Evolutionary conservation across 1,140 invertebrate genomes (phyloP).

Genomic region (Drusus annulatus): DNA sequence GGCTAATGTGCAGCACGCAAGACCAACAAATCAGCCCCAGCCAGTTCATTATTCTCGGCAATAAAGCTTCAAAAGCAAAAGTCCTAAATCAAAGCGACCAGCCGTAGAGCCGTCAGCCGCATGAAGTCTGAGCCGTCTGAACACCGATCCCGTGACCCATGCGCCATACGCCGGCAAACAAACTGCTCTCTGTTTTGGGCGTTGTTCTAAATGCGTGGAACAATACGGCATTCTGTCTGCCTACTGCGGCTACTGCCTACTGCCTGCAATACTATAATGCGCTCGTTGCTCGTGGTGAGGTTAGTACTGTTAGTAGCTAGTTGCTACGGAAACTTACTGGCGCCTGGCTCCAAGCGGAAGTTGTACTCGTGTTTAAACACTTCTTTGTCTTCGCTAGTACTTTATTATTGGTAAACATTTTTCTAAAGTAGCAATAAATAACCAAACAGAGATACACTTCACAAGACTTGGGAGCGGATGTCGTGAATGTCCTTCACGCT

Average conservation of each 20-base stretch:
- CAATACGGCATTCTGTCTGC: conserved; percentile 29
- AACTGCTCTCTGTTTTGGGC: neutral
- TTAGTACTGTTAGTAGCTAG: too few species aligned
- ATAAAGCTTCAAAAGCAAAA: neutral
- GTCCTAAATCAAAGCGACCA: conserved; percentile 28
- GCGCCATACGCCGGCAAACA: too few species aligned
- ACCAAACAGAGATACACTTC: neutral
- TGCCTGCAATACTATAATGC: neutral
- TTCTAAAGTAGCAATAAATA: conserved; percentile 17
- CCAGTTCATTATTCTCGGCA: conserved; percentile 18
- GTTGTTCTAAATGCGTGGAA: conserved; percentile 15
- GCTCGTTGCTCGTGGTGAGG: neutral
- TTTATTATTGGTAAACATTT: conserved; percentile 19
- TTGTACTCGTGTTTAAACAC: conserved; percentile 4
- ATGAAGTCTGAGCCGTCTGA: neutral
- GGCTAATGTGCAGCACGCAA: neutral
- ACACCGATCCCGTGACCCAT: neutral
- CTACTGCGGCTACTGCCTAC: too few species aligned
- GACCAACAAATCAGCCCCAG: neutral
- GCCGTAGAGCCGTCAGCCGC: neutral
- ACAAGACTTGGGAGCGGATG: neutral
- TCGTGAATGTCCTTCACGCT: neutral
- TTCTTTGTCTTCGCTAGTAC: conserved; percentile 23
- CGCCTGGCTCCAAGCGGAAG: neutral
- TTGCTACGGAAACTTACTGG: neutral